Evolutionary conservation across 2,797 vertebrate genomes (phyloP), one percentile per base, ranked within the genome.

Genomic region (Syndactyla subalaris): DNA sequence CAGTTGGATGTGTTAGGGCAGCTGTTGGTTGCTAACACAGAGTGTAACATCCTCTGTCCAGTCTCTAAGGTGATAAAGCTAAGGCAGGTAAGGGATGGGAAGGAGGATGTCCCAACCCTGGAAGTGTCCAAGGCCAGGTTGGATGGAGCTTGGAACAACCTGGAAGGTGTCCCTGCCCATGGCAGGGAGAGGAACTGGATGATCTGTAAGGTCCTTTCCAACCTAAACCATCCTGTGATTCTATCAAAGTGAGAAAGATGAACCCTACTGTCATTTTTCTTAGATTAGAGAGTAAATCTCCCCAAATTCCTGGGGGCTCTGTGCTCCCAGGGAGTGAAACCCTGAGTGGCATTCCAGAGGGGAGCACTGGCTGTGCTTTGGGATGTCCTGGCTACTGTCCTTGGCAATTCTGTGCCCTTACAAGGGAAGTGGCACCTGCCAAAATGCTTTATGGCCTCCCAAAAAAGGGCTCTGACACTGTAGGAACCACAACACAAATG

Each of bases 11-110:
- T 4, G 2, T 71, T 29, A 18, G 43, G 34, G 54, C 27, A 43
- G 68, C 5, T 36, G 27, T 30, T 85, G 26, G n/a, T 52, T 48
- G 32, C 48, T 43, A 13, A 15, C 26, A 12, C 14, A 2, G 39
- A 3, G 22, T 10, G 9, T 30, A 11, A 29, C 1, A 2, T 34
- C 3, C 34, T 18, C 34, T 74, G 36, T 58, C 13, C 39, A 1
- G 30, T 20, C 18, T 62, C 34, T n/a, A 14, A 78, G 59, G 46
- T 14, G 27, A 30, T 29, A 63, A 46, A 83, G n/a, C 21, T 10
- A 38, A 54, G 59, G 48, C 36, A 65, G 77, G 14, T 9, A 18
- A 66, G 45, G 41, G 49, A 17, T 38, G 27, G 73, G n/a, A 39
- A 67, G 11, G 20, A 10, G 34, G 41, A 12, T 32, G 38, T 12